Evolutionary conservation across 1,140 invertebrate genomes (phyloP).

Genomic region (Papilio helenus): DNA sequence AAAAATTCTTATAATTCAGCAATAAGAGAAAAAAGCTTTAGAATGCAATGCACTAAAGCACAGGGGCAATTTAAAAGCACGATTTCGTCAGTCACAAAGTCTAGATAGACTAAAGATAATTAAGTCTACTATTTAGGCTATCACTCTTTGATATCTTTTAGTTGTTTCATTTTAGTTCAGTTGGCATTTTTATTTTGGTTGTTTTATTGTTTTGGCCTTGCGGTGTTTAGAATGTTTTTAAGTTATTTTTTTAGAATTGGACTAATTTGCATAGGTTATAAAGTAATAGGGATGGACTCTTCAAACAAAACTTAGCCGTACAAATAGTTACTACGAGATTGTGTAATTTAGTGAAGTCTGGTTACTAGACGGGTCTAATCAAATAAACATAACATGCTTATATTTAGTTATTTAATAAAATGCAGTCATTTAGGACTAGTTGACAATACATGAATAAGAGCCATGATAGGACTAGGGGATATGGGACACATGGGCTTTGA

Average conservation of each 20-base stretch:
- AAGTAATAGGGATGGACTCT: neutral
- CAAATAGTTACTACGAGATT: too few species aligned
- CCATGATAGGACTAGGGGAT: too few species aligned
- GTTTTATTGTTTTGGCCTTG: neutral
- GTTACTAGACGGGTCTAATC: too few species aligned
- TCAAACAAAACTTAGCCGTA: too few species aligned
- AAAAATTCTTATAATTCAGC: neutral
- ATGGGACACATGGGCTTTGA: neutral
- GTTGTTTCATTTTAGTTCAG: neutral
- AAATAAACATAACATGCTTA: too few species aligned
- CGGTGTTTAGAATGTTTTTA: neutral
- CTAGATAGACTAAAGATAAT: constrained; percentile 16
- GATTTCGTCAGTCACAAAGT: constrained; percentile 14
- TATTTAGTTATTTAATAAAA: too few species aligned
- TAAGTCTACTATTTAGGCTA: neutral
- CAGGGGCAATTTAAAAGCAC: neutral
- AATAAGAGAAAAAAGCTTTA: neutral
- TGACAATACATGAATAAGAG: too few species aligned
- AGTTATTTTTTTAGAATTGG: neutral
- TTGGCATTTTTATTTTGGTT: neutral
- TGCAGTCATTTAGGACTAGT: too few species aligned
- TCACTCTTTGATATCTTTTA: neutral
- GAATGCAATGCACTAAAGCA: neutral
- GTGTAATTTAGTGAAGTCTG: too few species aligned
- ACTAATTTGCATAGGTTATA: neutral